phyloP scores from a whole-genome alignment of 1,140 invertebrate genomes.

The Tetragonula clypearis region DNA sequence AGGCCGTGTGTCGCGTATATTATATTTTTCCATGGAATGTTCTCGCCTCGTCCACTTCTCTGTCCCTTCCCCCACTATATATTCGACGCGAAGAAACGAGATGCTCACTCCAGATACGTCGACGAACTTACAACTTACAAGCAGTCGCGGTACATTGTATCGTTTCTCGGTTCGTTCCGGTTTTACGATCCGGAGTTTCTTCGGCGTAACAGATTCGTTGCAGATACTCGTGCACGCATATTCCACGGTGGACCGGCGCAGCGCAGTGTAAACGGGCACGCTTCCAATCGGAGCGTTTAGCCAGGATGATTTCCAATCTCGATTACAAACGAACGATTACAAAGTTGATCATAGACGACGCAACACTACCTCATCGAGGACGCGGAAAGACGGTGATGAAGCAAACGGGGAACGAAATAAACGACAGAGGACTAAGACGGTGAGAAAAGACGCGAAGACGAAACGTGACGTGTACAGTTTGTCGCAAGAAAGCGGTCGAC shows the following conservation, averaged over 20 bases:
- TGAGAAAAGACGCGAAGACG: slow-evolving; percentile 23
- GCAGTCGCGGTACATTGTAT: slow-evolving; percentile 1
- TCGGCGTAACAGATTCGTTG: background rate
- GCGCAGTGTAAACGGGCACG: no score
- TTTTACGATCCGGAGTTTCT: slow-evolving; percentile 17
- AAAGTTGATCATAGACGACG: background rate
- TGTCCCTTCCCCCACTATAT: background rate
- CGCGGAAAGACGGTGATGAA: background rate
- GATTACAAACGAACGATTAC: background rate
- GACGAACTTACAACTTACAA: slow-evolving; percentile 16
- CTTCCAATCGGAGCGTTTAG: slow-evolving; percentile 10
- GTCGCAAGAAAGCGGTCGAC: background rate
- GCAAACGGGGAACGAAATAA: background rate
- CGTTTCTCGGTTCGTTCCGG: slow-evolving; percentile 14
- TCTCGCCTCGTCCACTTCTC: background rate
- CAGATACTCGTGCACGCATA: slow-evolving; percentile 8
- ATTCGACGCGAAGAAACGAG: background rate
- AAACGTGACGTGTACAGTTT: slow-evolving; percentile 19
- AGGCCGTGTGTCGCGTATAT: background rate
- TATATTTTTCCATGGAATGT: background rate
- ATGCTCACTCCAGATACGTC: slow-evolving; percentile 39
- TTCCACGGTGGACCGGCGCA: background rate
- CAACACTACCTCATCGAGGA: background rate
- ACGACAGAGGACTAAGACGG: background rate
- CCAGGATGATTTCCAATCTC: background rate